Conservation (phyloP, 2,888 invertebrate species). For the Ochropacha duplaris region DNA sequence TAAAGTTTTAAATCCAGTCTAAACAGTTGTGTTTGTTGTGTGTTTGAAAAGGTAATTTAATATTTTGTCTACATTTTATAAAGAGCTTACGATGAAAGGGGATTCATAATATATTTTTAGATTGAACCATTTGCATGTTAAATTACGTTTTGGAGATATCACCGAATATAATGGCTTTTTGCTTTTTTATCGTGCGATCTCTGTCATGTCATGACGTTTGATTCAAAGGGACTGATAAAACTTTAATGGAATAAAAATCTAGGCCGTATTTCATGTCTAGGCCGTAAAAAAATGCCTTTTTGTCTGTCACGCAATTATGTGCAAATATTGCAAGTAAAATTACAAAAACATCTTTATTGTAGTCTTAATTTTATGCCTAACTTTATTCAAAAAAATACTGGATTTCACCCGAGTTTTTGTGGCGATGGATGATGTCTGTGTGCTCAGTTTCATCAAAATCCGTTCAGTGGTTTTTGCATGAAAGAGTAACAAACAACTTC, state of each 20-base stretch:
- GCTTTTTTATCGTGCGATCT: background rate
- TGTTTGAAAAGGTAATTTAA: background rate
- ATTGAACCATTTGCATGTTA: background rate
- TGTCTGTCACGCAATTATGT: background rate
- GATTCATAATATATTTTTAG: background rate
- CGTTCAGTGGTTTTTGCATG: too few species aligned
- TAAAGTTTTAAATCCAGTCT: background rate
- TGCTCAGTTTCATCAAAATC: too few species aligned
- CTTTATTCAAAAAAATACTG: too few species aligned
- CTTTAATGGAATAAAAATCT: background rate
- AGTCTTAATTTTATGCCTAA: too few species aligned
- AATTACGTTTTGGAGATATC: slow-evolving; percentile 1
- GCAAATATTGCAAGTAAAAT: background rate
- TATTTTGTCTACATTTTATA: background rate
- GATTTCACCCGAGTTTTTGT: too few species aligned
- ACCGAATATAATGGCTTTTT: background rate
- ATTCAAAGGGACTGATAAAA: slow-evolving; percentile 1
- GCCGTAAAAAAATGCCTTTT: background rate
- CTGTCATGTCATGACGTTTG: background rate
- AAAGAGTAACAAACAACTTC: too few species aligned
- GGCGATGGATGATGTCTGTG: too few species aligned
- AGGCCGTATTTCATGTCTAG: background rate
- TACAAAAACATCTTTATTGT: background rate
- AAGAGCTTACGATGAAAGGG: background rate
- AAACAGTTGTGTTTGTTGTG: background rate